Conservation (phyloP, 2,797 vertebrate species). For the Notolabrus celidotus region DNA sequence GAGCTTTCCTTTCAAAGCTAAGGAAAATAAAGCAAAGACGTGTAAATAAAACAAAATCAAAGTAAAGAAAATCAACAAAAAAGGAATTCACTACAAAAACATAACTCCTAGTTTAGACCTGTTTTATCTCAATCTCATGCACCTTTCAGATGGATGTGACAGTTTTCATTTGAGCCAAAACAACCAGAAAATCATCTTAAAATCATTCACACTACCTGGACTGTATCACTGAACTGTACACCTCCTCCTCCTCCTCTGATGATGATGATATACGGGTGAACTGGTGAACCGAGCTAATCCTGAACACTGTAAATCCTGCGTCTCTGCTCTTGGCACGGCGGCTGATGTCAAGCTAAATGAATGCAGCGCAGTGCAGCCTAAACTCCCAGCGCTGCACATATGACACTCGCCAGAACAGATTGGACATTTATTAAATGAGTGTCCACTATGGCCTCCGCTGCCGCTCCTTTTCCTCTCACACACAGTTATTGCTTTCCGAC, state of each 20-base stretch:
- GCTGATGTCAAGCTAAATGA: conserved; percentile 64
- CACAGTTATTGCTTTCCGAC: conserved; percentile 8
- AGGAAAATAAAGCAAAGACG: neutral
- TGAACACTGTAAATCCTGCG: conserved; percentile 54
- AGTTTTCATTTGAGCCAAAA: conserved; percentile 4
- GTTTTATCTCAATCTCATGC: too few relatives aligned
- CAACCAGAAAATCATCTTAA: neutral
- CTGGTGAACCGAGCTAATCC: conserved; percentile 32
- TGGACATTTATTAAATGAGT: conserved; percentile 64
- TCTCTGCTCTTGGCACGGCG: conserved; percentile 43
- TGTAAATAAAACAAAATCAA: neutral
- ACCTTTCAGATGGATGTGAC: too few relatives aligned
- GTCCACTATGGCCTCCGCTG: conserved; percentile 27
- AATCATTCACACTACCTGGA: conserved; percentile 6
- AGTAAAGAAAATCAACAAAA: too few relatives aligned
- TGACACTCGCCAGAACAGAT: conserved; percentile 75
- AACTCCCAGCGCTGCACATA: conserved; percentile 64
- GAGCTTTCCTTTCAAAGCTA: neutral
- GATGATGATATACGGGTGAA: conserved; percentile 53
- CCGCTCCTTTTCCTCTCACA: conserved; percentile 28
- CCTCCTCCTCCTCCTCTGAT: too few relatives aligned
- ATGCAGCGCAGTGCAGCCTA: conserved; percentile 36
- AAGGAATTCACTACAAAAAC: too few relatives aligned
- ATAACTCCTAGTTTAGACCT: neutral
- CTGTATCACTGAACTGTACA: neutral